These are phyloP conservation scores for Catalaphyllia jardinei DNA, from an alignment of 64 coral and sea anemone species.

Conservation along the genomic window DNA sequence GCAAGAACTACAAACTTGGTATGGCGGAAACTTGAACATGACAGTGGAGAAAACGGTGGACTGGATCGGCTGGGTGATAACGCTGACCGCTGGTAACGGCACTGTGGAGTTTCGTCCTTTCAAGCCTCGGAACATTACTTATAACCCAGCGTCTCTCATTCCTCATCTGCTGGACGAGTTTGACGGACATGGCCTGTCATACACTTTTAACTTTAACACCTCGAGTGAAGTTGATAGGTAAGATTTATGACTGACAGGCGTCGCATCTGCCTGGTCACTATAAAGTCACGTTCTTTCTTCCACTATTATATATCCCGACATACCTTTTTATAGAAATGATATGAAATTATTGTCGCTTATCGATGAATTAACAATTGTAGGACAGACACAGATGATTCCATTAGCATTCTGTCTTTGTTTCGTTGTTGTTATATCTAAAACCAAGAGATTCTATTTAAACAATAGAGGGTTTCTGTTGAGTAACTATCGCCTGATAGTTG, in stretches of 20 bases:
- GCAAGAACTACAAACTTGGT: constrained; percentile 21
- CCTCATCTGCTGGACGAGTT: constrained; percentile 46
- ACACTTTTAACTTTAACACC: constrained; percentile 47
- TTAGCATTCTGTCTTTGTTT: too few relatives aligned
- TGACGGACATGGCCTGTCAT: constrained; percentile 52
- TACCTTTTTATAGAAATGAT: too few relatives aligned
- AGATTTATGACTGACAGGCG: not conserved
- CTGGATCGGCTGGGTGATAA: constrained; percentile 35
- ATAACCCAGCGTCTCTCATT: constrained; percentile 47
- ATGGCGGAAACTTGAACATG: constrained; percentile 21
- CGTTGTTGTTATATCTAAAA: too few relatives aligned
- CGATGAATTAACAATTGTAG: too few relatives aligned
- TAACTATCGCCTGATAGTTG: too few relatives aligned
- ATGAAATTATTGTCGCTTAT: too few relatives aligned
- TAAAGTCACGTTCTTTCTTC: too few relatives aligned
- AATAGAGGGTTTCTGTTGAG: too few relatives aligned
- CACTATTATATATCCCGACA: too few relatives aligned
- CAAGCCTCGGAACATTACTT: not conserved
- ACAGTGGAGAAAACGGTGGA: constrained; percentile 18
- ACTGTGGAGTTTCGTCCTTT: constrained; percentile 45
- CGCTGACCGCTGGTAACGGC: constrained; percentile 26
- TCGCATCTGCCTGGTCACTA: too few relatives aligned
- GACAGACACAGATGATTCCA: too few relatives aligned
- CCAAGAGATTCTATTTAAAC: too few relatives aligned
- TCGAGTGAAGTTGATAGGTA: constrained; percentile 48